These are phyloP conservation scores for Acanthopagrus latus DNA, from an alignment of 2,797 vertebrate species.

Conservation along the genomic window DNA sequence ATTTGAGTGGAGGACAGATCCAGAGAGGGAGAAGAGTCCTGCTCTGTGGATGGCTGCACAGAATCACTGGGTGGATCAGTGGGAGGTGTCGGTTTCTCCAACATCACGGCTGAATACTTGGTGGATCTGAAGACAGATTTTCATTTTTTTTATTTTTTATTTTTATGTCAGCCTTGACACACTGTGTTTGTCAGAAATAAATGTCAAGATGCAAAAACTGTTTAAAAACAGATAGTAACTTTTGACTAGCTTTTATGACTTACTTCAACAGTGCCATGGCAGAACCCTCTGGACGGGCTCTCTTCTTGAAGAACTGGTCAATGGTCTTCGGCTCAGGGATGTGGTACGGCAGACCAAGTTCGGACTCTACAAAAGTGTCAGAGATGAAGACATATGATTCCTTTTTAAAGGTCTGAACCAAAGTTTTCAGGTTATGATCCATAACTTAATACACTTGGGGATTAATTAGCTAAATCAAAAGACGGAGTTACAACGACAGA, in stretches of 20 bases:
- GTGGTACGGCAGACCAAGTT: constrained; percentile 93
- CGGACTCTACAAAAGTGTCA: constrained; percentile 84
- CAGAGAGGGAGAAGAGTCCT: constrained; percentile 48
- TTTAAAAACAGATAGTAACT: not conserved
- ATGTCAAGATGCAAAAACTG: not conserved
- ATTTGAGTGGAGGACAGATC: constrained; percentile 42
- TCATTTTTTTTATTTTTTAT: no score
- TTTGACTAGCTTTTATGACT: no score
- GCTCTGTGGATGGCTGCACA: constrained; percentile 46
- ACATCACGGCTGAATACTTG: constrained; percentile 87
- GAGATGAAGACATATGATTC: not conserved
- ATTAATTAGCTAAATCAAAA: not conserved
- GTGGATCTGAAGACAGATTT: constrained; percentile 80
- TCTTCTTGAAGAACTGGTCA: constrained; percentile 92
- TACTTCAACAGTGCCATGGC: constrained; percentile 95
- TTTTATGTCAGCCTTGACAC: not conserved
- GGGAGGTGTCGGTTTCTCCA: constrained; percentile 67
- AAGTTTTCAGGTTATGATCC: constrained; percentile 7
- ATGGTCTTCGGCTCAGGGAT: constrained; percentile 94
- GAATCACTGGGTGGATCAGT: constrained; percentile 42
- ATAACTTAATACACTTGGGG: not conserved
- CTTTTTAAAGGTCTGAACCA: not conserved
- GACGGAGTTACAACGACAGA: not conserved
- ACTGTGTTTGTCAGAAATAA: not conserved
- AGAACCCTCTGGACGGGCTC: constrained; percentile 86